Base-by-base conservation (phyloP, 1,140 invertebrate species). In the Sitophilus oryzae region DNA sequence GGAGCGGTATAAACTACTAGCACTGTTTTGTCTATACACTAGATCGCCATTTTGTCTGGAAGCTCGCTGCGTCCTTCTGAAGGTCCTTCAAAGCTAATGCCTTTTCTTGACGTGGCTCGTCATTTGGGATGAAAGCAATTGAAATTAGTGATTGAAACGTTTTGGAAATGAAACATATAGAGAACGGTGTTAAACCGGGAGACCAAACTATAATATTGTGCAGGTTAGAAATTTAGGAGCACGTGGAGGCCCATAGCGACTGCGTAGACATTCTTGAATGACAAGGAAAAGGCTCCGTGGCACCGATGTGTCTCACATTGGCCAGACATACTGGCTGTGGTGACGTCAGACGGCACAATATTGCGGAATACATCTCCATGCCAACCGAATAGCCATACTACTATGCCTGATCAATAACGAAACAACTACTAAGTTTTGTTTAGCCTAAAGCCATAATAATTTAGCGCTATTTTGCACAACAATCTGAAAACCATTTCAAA, bases 301-400 rank as follows among this genome's bases (percentile, higher is more conserved):
- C 40, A 52, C 41, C 44, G 41, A 46, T 35, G 40, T 30, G 37
- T 22, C 25, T 44, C 46, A 49, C 40, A 56, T 56, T 43, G 48
- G 38, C 30, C 43, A 57, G 55, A 57, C 55, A 45, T 57, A 40
- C 8, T 52, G 55, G 49, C 47, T 51, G 14, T 51, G 51, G 23
- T 57, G 55, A 57, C 55, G 48, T 57, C 49, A 57, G 49, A 52
- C 18, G 54, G 23, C 41, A 56, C 47, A 51, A 57, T 57, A 57
- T 57, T 57, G 55, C 55, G 55, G 55, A 57, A 51, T 41, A 41
- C 21, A 46, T 57, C 19, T n/a, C 34, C 48, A 57, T 51, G 22
- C 23, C 48, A 20, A 57, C 55, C 18, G 25, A 51, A 57, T 41
- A 48, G 46, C 54, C 44, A 56, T 44, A 21, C 22, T 44, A 41